phyloP scores from a whole-genome alignment of 2,113 vertebrate genomes.

The Clarias magur region DNA sequence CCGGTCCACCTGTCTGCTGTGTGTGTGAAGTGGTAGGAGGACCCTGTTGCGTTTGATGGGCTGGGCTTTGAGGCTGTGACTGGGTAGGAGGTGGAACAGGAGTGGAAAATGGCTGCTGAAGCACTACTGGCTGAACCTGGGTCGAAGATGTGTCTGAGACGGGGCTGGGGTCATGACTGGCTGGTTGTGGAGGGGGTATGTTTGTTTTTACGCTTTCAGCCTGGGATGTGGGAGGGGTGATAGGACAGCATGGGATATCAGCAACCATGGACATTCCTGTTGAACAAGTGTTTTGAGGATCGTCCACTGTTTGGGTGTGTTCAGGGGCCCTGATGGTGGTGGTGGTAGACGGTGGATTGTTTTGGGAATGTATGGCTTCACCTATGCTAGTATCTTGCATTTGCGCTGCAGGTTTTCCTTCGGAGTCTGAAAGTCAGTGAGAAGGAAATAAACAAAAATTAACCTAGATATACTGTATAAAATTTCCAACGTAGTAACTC shows the following conservation, averaged over 20 bases:
- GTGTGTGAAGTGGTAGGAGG: constrained; percentile 30
- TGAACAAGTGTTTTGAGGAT: background rate
- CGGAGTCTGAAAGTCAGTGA: background rate
- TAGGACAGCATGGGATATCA: constrained; percentile 73
- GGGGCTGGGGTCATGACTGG: constrained; percentile 60
- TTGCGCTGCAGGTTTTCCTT: constrained; percentile 16
- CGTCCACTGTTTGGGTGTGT: background rate
- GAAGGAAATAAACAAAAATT: background rate
- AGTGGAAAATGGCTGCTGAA: constrained; percentile 71
- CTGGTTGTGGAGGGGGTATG: background rate
- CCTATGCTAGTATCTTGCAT: background rate
- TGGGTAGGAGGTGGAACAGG: constrained; percentile 53
- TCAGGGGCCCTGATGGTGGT: background rate
- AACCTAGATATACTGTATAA: background rate
- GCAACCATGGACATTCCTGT: constrained; percentile 55
- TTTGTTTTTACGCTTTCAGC: constrained; percentile 56
- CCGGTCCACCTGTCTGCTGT: constrained; percentile 64
- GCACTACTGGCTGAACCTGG: constrained; percentile 67
- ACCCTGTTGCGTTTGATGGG: constrained; percentile 33
- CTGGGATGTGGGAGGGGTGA: constrained; percentile 67
- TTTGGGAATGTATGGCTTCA: background rate
- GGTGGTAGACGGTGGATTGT: background rate
- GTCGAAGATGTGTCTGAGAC: constrained; percentile 54
- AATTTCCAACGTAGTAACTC: background rate
- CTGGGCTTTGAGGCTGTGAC: constrained; percentile 80